These are phyloP conservation scores for Bhutanitis thaidina DNA, from an alignment of 2,888 invertebrate species.

Conservation along the genomic window DNA sequence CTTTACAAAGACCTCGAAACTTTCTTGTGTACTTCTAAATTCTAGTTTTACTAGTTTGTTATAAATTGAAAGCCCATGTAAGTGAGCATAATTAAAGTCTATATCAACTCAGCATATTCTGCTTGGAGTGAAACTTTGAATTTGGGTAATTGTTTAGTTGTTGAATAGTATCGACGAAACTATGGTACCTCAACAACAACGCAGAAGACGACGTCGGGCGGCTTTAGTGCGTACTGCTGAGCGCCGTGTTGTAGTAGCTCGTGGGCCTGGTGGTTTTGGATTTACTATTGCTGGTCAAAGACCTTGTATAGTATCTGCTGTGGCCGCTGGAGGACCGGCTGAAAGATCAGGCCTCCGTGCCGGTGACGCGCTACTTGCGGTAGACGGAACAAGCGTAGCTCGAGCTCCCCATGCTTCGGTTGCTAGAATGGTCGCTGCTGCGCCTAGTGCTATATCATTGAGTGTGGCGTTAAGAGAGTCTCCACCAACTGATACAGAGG, in stretches of 20 bases:
- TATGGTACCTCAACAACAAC: conserved; percentile 74
- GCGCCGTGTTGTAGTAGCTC: conserved; percentile 89
- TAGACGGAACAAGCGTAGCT: conserved; percentile 95
- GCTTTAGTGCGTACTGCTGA: conserved; percentile 78
- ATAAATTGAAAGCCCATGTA: conserved; percentile 20
- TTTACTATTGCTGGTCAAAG: conserved; percentile 98
- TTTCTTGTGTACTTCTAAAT: conserved; percentile 47
- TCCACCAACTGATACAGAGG: conserved; percentile 69
- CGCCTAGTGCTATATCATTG: conserved; percentile 89
- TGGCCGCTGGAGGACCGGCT: conserved; percentile 91
- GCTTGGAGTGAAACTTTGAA: not conserved
- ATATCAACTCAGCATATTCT: not conserved
- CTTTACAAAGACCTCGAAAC: conserved; percentile 59
- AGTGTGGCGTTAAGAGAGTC: conserved; percentile 86
- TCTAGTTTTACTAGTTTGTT: conserved; percentile 70
- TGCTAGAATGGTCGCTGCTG: conserved; percentile 92
- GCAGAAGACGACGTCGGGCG: conserved; percentile 64
- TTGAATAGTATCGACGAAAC: not conserved
- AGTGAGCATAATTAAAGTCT: conserved; percentile 1
- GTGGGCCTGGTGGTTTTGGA: conserved; percentile 96
- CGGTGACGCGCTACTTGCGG: conserved; percentile 95
- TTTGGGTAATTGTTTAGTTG: not conserved
- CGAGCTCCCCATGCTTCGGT: conserved; percentile 96
- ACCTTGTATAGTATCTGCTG: conserved; percentile 96
- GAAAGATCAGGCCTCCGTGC: conserved; percentile 93